Base-by-base conservation (phyloP, 2,888 invertebrate species). In the Epirrita christyi region DNA sequence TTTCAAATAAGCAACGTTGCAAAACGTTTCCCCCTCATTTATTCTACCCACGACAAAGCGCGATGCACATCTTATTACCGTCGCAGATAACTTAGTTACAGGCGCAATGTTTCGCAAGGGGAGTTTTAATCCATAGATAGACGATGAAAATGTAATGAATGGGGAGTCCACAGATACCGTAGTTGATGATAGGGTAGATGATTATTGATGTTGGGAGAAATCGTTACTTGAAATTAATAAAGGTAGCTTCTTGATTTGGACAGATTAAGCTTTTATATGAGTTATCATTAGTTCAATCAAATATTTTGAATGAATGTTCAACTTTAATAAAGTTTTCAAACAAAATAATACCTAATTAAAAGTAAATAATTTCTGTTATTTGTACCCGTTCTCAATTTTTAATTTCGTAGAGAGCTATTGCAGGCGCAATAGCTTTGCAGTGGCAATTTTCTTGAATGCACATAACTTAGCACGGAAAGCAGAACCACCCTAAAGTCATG, bases 81-180 rank as follows among this genome's bases (percentile, higher is more conserved):
- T 37, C 13, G 32, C 34, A 42, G 51, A 59, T 52, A 56, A 56
- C 53, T 54, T 51, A 28, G 54, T 63, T 48, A 48, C 45, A 47
- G 55, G 42, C 50, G 52, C 53, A 58, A 59, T 59, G 55, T 50
- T 50, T 46, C 46, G 47, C 11, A 28, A 60, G 60, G 66, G 63
- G 58, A 41, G 29, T 28, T 46, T 14, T 6, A 55, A 55, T 46
- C 45, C 21, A 4, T 21, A 21, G 11, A 21, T 44, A 59, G 41
- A 47, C 57, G 61, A 59, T 60, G 66, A 63, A 51, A 56, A 43
- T 13, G 53, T 54, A 40, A 44, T 48, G 54, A 41, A 52, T 58
- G 51, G 63, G 40, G 41, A n/a, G 8, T 14, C 38, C 5, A 14
- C 4, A 13, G 8, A 14, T 38, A 38, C 11, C 36, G 36, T 11